phyloP scores from a whole-genome alignment of 2,888 invertebrate species.

The Hyposoter didymator region DNA sequence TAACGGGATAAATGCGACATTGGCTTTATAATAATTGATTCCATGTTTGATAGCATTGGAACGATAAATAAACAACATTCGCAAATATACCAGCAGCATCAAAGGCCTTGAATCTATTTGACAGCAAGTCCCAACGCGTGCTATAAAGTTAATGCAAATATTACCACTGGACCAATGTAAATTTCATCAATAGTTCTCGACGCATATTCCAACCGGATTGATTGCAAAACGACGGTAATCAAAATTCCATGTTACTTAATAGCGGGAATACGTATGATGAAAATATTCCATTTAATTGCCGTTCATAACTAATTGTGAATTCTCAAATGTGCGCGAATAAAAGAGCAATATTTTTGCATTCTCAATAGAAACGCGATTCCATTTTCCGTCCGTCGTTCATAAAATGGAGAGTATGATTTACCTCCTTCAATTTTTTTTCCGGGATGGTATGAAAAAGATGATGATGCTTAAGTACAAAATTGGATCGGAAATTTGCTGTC shows the following conservation, averaged over 20 bases:
- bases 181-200: not conserved
- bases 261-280: not conserved
- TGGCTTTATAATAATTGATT: slow-evolving; percentile 19
- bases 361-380: not conserved
- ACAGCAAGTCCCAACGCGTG: too few relatives aligned
- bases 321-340: not conserved
- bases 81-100: not conserved
- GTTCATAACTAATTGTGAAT: not conserved
- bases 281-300: not conserved
- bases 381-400: too few relatives aligned
- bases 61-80: slow-evolving; percentile 32
- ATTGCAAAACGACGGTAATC: too few relatives aligned
- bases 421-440: not conserved
- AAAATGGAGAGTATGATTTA: not conserved
- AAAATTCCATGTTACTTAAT: too few relatives aligned
- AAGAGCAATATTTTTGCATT: not conserved
- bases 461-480: slow-evolving; percentile 35
- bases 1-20: not conserved
- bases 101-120: too few relatives aligned
- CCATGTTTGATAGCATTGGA: slow-evolving; percentile 1
- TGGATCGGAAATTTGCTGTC: slow-evolving; percentile 57
- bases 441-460: not conserved
- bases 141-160: not conserved
- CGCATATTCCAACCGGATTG: not conserved
- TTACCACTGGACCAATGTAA: not conserved